phyloP scores from a whole-genome alignment of 2,888 invertebrate species.

The Melanchra persicariae region DNA sequence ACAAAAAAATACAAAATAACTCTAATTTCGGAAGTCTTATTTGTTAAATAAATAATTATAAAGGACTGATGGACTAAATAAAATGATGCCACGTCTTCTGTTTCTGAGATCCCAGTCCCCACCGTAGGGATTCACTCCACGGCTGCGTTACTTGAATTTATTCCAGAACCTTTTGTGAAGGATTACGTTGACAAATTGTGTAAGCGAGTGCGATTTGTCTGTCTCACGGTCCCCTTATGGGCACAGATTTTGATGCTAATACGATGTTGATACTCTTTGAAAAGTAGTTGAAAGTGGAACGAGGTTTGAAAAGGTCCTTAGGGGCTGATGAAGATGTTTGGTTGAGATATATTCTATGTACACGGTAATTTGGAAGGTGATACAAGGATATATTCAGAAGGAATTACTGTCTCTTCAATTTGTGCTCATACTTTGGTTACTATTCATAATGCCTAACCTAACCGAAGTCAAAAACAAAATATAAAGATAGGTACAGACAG shows the following conservation, averaged over 20 bases:
- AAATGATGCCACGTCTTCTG: conserved; percentile 4
- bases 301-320: conserved; percentile 1
- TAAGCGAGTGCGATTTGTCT: conserved; percentile 65
- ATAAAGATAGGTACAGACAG: too few species aligned
- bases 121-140: conserved; percentile 62
- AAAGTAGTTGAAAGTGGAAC: conserved; percentile 33
- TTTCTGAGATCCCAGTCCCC: not conserved
- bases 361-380: not conserved
- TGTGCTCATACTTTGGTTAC: too few species aligned
- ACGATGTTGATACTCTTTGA: conserved; percentile 50
- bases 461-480: too few species aligned
- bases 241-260: conserved; percentile 63
- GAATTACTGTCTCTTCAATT: not conserved
- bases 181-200: conserved; percentile 69
- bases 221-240: conserved; percentile 47
- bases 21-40: too few species aligned
- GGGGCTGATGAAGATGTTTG: conserved; percentile 5
- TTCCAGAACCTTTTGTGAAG: conserved; percentile 63
- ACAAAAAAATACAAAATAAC: too few species aligned
- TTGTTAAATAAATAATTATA: too few species aligned
- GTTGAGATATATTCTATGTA: conserved; percentile 12
- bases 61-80: too few species aligned
- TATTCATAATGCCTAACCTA: too few species aligned
- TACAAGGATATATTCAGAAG: not conserved
- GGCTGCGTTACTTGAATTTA: conserved; percentile 63